Conservation (phyloP, 2,113 vertebrate genomes). For the Dipodomys stephensi region DNA sequence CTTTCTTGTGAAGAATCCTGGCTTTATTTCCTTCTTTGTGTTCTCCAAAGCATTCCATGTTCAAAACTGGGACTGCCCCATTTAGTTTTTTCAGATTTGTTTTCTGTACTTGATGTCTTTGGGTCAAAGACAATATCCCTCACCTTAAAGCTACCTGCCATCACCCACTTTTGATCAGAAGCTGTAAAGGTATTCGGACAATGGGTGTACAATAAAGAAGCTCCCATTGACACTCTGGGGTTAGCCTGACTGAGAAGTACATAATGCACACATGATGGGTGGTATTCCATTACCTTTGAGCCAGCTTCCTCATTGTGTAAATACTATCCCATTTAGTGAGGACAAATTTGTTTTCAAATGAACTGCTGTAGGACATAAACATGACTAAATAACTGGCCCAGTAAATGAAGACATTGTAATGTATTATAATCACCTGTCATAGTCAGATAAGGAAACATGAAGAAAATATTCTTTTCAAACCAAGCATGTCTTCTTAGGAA, state of each 20-base stretch:
- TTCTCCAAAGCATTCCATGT: not conserved
- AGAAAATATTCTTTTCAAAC: conserved; percentile 58
- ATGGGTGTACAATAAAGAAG: not conserved
- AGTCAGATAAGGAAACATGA: conserved; percentile 56
- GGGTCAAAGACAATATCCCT: not conserved
- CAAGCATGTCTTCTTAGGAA: conserved; percentile 68
- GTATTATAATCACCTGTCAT: conserved; percentile 79
- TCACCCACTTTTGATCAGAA: not conserved
- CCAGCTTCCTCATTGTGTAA: conserved; percentile 59
- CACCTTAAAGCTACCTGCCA: not conserved
- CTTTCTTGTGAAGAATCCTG: not conserved
- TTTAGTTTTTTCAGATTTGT: not conserved
- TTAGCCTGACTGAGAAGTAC: conserved; percentile 23
- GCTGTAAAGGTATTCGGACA: not conserved
- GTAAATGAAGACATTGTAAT: conserved; percentile 77
- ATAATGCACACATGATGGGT: conserved; percentile 66
- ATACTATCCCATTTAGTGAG: conserved; percentile 60
- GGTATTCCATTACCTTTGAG: conserved; percentile 25
- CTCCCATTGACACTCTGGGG: not conserved
- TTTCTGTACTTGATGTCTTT: not conserved
- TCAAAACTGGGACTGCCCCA: not conserved
- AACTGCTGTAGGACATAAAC: conserved; percentile 79
- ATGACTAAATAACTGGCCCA: conserved; percentile 69
- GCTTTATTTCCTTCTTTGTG: not conserved
- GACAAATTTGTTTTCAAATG: conserved; percentile 82